These are phyloP conservation scores for Fundulus diaphanus DNA, from an alignment of 2,797 vertebrate genomes.

Conservation along the genomic window DNA sequence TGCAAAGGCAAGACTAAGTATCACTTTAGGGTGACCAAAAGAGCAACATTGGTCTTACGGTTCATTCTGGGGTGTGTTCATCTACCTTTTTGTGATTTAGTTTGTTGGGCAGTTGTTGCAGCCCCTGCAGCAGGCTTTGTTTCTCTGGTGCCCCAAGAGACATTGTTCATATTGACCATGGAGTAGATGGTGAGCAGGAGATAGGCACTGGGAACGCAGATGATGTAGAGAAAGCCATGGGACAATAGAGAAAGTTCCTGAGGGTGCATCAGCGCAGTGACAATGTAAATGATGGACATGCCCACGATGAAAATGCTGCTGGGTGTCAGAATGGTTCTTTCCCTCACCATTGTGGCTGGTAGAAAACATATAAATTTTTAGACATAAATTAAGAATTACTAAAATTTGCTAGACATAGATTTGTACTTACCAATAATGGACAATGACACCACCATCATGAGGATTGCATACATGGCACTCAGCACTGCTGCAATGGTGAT, in stretches of 20 bases:
- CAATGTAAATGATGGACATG: conserved; percentile 55
- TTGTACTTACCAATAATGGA: conserved; percentile 69
- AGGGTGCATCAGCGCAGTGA: conserved; percentile 71
- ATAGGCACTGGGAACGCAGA: conserved; percentile 73
- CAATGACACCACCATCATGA: conserved; percentile 74
- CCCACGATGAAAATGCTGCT: conserved; percentile 70
- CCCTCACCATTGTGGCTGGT: conserved; percentile 63
- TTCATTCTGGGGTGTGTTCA: not conserved
- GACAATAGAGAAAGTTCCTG: conserved; percentile 66
- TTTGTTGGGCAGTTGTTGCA: not conserved
- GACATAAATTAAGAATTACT: no score
- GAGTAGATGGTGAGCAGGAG: conserved; percentile 74
- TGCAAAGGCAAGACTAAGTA: conserved; percentile 11
- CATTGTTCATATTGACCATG: conserved; percentile 77
- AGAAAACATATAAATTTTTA: conserved; percentile 24
- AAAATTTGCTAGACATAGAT: no score
- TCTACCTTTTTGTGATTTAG: conserved; percentile 26
- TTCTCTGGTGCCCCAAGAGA: conserved; percentile 81
- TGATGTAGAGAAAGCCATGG: conserved; percentile 68
- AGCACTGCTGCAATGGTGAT: conserved; percentile 73
- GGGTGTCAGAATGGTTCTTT: conserved; percentile 70
- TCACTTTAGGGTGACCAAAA: not conserved
- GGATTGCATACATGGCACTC: conserved; percentile 75
- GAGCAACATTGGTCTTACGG: not conserved
- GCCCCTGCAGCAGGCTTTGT: conserved; percentile 6